phyloP scores from a whole-genome alignment of 2,797 vertebrate species.

The Manis pentadactyla region DNA sequence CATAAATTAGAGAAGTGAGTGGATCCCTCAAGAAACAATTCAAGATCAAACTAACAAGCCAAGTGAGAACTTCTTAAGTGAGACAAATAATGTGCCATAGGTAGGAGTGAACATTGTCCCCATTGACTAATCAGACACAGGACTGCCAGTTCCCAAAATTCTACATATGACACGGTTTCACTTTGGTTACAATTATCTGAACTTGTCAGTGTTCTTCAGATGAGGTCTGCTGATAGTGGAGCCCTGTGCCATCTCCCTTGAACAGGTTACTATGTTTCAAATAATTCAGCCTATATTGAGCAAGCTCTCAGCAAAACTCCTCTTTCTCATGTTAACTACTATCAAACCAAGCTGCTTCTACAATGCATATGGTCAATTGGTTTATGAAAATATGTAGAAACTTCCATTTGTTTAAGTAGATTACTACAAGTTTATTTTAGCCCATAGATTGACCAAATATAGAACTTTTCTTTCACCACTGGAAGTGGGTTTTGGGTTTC shows the following conservation, averaged over 20 bases:
- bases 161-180: neutral
- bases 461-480: neutral
- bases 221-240: neutral
- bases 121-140: neutral
- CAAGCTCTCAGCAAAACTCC: neutral
- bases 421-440: neutral
- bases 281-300: neutral
- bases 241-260: neutral
- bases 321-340: neutral
- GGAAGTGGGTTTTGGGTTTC: neutral
- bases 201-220: neutral
- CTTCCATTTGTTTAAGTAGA: neutral
- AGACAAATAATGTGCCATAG: neutral
- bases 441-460: neutral
- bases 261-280: neutral
- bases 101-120: neutral
- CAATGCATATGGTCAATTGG: no score
- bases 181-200: neutral
- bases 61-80: neutral
- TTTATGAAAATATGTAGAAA: neutral
- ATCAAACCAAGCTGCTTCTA: neutral
- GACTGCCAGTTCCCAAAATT: neutral
- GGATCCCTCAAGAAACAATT: neutral
- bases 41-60: neutral
- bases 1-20: neutral